These are phyloP conservation scores for Trichechus manatus DNA, from an alignment of 2,113 vertebrate species.

Conservation along the genomic window DNA sequence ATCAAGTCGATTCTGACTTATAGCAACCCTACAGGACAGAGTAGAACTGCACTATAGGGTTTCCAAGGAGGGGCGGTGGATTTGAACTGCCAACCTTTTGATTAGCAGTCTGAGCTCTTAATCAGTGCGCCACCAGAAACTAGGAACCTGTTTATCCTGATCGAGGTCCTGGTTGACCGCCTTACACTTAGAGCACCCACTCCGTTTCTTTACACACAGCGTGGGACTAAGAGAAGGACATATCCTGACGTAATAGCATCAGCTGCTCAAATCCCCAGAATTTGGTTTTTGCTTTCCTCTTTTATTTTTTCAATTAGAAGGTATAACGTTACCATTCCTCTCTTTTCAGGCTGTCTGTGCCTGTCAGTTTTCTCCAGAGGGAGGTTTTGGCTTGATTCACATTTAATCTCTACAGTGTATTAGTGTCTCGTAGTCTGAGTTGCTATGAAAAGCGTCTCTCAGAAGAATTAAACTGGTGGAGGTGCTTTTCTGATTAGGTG, in stretches of 20 bases:
- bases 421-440: background rate
- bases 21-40: too few species aligned
- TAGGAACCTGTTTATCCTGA: background rate
- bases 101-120: too few species aligned
- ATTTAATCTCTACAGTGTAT: constrained; percentile 26
- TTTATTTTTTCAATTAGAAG: background rate
- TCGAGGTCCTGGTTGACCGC: background rate
- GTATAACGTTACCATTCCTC: background rate
- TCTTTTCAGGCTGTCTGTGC: background rate
- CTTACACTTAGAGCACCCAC: background rate
- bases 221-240: background rate
- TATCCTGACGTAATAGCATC: too few species aligned
- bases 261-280: background rate
- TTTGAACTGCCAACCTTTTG: too few species aligned
- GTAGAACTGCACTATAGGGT: too few species aligned
- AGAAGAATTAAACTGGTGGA: constrained; percentile 1
- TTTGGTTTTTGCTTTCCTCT: background rate
- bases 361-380: background rate
- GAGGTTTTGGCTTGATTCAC: constrained; percentile 12
- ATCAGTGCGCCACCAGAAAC: background rate
- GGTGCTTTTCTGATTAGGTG: background rate
- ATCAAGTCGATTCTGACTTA: too few species aligned
- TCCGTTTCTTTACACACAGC: background rate
- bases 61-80: too few species aligned
- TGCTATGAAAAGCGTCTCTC: constrained; percentile 49